Evolutionary conservation across 2,797 vertebrate species (phyloP).

Genomic region (Acrocephalus scirpaceus): DNA sequence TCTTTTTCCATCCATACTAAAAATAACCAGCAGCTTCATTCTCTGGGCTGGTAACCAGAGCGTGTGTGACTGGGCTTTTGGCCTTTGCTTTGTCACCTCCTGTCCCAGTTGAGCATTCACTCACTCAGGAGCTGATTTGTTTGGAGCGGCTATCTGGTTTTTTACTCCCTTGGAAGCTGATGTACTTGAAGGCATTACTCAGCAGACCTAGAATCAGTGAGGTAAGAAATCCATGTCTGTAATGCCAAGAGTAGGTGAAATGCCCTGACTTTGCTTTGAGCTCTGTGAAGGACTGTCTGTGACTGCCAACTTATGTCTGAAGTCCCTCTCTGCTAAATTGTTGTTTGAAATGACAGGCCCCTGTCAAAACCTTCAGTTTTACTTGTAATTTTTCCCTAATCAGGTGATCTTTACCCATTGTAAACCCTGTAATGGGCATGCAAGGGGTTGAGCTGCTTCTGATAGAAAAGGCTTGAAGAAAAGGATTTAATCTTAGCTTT

Average conservation of each 20-base stretch:
- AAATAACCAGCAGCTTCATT: background rate
- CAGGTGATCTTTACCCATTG: background rate
- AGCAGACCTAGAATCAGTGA: background rate
- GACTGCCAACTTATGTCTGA: background rate
- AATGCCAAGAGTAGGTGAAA: background rate
- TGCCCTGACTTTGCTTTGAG: background rate
- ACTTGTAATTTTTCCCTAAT: background rate
- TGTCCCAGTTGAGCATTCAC: background rate
- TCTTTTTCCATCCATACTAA: background rate
- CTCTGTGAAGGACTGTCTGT: background rate
- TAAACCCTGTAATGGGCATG: accelerated
- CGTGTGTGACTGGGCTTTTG: background rate
- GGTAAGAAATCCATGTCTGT: background rate
- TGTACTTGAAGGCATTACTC: conserved; percentile 15
- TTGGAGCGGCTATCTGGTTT: accelerated
- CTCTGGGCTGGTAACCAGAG: background rate
- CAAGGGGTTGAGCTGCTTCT: background rate
- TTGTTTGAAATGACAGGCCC: background rate
- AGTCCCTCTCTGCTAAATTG: accelerated
- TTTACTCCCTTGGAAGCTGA: background rate
- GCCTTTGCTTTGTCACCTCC: background rate
- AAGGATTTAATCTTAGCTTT: background rate
- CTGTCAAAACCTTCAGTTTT: background rate
- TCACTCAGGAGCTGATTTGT: background rate
- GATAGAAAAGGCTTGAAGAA: background rate